Base-by-base conservation (phyloP, 23 tunicate genomes). In the Aplidium turbinatum region DNA sequence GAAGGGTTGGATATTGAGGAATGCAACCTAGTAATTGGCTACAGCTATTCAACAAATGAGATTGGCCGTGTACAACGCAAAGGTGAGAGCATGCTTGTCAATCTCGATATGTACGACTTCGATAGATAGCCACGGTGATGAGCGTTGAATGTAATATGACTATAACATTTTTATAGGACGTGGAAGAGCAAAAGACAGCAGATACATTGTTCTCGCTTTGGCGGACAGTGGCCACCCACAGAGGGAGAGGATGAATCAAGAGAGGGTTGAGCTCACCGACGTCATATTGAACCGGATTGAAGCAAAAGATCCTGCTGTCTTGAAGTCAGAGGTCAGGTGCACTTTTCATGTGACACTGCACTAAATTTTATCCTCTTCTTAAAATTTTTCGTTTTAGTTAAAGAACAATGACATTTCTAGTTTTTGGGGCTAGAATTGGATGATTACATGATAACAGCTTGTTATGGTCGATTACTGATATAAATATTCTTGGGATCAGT, bases 1-100 rank as follows among this genome's bases (percentile, higher is more conserved):
- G 94, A 87, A 66, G 94, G 94, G 2, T 47, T 87, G 66, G 94
- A 87, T 35, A 74, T 87, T 18, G 46, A 71, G 36, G 81, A 68
- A 1, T 83, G 89, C 60, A 83, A 83, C 33, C 55, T 83, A 23
- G 56, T 83, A 21, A 73, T 83, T 20, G 63, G 70, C 36, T 83
- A 83, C 82, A 83, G 76, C 52, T 81, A 81, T 33, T 63, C 77
- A 2, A 81, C 87, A 4, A 67, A 67, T 33, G 87, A 81, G 60
- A 38, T 83, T 29, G 89, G 89, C 34, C 42, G 67, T 26, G 53
- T 83, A 6, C 89, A 83, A 53, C 35, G 89, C 47, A 68, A 82
- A 61, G 89, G 89, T 75, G 13, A 65, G 7, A 19, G 16, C n/a
- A n/a, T n/a, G n/a, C n/a, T n/a, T n/a, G n/a, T n/a, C n/a, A n/a